Evolutionary conservation across 2,888 invertebrate genomes (phyloP).

Genomic region (Agrotis clavis): DNA sequence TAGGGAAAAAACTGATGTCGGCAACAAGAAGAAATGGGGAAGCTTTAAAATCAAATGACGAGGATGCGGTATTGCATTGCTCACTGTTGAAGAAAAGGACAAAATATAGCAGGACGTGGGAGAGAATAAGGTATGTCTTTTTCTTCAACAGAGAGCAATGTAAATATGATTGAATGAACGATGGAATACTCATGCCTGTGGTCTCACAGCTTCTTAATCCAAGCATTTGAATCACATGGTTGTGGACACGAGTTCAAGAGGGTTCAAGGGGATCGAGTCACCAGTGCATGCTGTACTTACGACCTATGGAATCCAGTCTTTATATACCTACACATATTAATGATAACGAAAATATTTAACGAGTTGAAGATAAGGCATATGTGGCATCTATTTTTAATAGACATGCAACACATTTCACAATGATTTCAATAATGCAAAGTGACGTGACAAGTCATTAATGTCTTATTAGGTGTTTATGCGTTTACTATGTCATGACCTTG

Average conservation of each 20-base stretch:
- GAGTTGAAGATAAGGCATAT: conserved; percentile 17
- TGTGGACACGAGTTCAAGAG: conserved; percentile 40
- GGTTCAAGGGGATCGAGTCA: conserved; percentile 47
- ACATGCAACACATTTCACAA: conserved; percentile 39
- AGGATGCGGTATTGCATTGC: no score
- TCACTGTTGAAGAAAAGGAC: no score
- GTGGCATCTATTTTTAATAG: conserved; percentile 34
- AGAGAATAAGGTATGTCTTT: not conserved
- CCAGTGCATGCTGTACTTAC: conserved; percentile 15
- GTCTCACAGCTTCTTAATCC: conserved; percentile 26
- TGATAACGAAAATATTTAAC: conserved; percentile 50
- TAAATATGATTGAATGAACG: conserved; percentile 2
- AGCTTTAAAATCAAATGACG: not conserved
- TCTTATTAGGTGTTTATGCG: conserved; percentile 19
- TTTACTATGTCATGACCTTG: conserved; percentile 26
- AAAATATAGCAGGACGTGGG: no score
- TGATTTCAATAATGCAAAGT: conserved; percentile 39
- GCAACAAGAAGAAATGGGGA: not conserved
- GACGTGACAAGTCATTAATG: conserved; percentile 24
- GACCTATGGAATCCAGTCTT: conserved; percentile 30
- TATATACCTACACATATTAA: conserved; percentile 14
- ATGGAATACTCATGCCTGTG: conserved; percentile 8
- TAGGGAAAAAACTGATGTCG: no score
- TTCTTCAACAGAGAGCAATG: not conserved
- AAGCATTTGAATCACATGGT: conserved; percentile 46